phyloP scores from a whole-genome alignment of 2,888 invertebrate genomes.

The Dasypogon diadema region DNA sequence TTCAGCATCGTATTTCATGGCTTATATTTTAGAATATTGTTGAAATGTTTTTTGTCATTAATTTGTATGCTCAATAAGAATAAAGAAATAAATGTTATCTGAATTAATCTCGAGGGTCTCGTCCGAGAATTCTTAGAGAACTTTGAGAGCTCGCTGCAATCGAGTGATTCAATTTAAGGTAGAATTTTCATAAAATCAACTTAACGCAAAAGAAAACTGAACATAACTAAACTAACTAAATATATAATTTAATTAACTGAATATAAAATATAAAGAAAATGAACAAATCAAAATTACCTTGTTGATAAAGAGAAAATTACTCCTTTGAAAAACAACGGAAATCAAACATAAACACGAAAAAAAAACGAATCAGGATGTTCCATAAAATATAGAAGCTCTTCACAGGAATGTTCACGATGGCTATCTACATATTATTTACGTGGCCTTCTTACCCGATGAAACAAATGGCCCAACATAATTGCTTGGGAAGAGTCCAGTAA shows the following conservation, averaged over 20 bases:
- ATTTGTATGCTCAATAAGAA: no score
- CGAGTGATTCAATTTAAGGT: no score
- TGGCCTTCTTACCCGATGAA: constrained; percentile 67
- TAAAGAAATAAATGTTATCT: no score
- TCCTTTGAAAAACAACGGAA: constrained; percentile 19
- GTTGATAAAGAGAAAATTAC: constrained; percentile 2
- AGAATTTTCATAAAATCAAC: no score
- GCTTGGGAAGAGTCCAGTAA: constrained; percentile 93
- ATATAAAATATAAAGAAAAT: neutral
- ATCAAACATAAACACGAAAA: constrained; percentile 12
- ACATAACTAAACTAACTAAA: no score
- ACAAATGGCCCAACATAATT: constrained; percentile 88
- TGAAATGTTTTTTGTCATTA: no score
- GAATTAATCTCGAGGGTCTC: no score
- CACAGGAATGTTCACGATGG: constrained; percentile 26
- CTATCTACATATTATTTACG: constrained; percentile 16
- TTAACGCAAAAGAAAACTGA: no score
- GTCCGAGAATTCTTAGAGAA: no score
- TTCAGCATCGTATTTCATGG: no score
- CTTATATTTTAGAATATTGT: no score
- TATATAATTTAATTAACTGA: constrained; percentile 1
- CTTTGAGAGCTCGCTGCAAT: no score
- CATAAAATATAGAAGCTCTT: neutral
- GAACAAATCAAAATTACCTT: constrained; percentile 29
- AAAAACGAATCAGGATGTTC: neutral